Evolutionary conservation across 2,797 vertebrate species (phyloP).

Genomic region (Sebastes taczanowskii): DNA sequence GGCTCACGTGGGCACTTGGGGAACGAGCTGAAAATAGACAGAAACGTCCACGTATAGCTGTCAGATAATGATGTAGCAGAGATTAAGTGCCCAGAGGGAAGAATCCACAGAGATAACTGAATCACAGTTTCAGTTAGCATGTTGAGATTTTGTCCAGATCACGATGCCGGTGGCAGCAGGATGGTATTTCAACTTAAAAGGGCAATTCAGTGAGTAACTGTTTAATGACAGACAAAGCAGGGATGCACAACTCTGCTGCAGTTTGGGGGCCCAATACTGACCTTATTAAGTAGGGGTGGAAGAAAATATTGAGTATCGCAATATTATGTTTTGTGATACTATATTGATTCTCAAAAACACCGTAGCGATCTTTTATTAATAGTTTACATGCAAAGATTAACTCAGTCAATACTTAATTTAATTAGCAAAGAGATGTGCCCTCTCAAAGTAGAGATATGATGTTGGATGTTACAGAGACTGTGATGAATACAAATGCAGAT

Average conservation of each 20-base stretch:
- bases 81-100: slow-evolving; percentile 29
- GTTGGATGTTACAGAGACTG: too few relatives aligned
- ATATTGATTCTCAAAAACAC: too few relatives aligned
- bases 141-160: slow-evolving; percentile 17
- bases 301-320: too few relatives aligned
- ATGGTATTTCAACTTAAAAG: background rate
- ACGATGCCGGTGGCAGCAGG: background rate
- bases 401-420: too few relatives aligned
- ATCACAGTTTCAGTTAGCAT: background rate
- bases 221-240: background rate
- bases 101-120: slow-evolving; percentile 17
- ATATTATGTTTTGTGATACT: too few relatives aligned
- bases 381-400: too few relatives aligned
- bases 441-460: too few relatives aligned
- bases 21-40: slow-evolving; percentile 63
- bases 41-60: slow-evolving; percentile 29
- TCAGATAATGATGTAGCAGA: slow-evolving; percentile 55
- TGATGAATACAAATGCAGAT: too few relatives aligned
- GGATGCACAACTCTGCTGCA: background rate
- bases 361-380: too few relatives aligned
- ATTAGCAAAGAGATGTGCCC: too few relatives aligned
- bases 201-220: background rate
- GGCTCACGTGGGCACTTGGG: slow-evolving; percentile 45
- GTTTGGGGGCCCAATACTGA: background rate
- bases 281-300: background rate